Conservation (phyloP, 2,113 vertebrate species). For the Odontophorus gujanensis region DNA sequence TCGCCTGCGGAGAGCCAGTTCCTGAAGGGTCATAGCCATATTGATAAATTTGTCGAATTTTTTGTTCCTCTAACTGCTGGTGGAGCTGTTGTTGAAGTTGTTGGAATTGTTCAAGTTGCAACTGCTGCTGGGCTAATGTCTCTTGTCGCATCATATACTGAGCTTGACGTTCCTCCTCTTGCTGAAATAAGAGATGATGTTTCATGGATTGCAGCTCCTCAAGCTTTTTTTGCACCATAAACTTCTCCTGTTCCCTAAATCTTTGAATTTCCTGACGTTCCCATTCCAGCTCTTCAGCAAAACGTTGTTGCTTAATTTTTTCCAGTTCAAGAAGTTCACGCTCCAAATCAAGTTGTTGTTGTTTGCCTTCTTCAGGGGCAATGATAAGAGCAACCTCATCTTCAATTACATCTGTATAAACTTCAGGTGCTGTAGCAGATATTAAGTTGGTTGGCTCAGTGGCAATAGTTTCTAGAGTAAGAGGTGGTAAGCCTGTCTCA, state of each 20-base stretch:
- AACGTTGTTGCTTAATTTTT: slow-evolving; percentile 95
- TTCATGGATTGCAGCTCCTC: slow-evolving; percentile 96
- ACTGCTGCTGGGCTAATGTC: slow-evolving; percentile 91
- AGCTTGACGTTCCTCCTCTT: slow-evolving; percentile 96
- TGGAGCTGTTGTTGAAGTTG: slow-evolving; percentile 96
- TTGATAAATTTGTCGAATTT: slow-evolving; percentile 88
- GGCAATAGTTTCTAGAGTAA: slow-evolving; percentile 82
- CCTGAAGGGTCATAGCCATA: slow-evolving; percentile 84
- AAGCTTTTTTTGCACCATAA: slow-evolving; percentile 96
- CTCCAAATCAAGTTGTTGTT: slow-evolving; percentile 93
- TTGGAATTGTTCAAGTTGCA: slow-evolving; percentile 95
- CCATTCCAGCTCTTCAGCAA: slow-evolving; percentile 97
- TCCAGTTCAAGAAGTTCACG: slow-evolving; percentile 95
- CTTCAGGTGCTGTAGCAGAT: slow-evolving; percentile 84
- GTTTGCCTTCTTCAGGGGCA: slow-evolving; percentile 91
- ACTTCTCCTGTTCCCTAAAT: slow-evolving; percentile 95
- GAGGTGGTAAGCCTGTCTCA: slow-evolving; percentile 79
- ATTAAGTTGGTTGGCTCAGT: slow-evolving; percentile 81
- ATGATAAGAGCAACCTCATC: slow-evolving; percentile 88
- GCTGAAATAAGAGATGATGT: slow-evolving; percentile 94
- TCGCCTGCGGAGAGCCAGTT: slow-evolving; percentile 78
- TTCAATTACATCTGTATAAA: slow-evolving; percentile 88
- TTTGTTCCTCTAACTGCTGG: slow-evolving; percentile 94
- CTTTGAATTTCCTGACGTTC: slow-evolving; percentile 98
- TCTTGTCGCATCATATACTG: slow-evolving; percentile 97